Conservation (phyloP, 1,140 invertebrate species). For the Myzus persicae region DNA sequence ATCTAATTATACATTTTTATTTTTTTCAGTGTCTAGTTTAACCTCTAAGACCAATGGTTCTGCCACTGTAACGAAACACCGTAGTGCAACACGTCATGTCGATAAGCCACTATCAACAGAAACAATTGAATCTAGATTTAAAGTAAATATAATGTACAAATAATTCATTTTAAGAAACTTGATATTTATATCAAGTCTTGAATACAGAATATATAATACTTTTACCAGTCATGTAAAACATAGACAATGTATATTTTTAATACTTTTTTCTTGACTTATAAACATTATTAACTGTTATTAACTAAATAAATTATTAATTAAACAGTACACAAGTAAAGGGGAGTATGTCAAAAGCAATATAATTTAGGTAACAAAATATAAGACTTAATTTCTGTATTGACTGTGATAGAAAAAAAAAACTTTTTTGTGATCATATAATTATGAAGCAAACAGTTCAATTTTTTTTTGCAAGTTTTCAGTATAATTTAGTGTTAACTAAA, state of each 20-base stretch:
- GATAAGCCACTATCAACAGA: background rate
- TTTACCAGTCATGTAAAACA: background rate
- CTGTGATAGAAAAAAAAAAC: too few relatives aligned
- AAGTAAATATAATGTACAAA: background rate
- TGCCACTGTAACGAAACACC: constrained; percentile 11
- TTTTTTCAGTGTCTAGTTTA: background rate
- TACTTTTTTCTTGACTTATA: background rate
- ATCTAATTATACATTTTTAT: background rate
- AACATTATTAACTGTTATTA: background rate
- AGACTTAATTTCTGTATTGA: too few relatives aligned
- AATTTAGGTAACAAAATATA: too few relatives aligned
- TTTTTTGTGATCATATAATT: too few relatives aligned
- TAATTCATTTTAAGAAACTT: background rate
- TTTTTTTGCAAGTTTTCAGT: too few relatives aligned
- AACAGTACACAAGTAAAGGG: too few relatives aligned
- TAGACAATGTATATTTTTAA: too few relatives aligned
- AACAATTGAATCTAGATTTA: constrained; percentile 6
- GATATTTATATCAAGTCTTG: background rate
- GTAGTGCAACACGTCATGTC: background rate
- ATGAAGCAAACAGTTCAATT: too few relatives aligned
- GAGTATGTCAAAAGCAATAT: too few relatives aligned
- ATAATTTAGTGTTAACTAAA: too few relatives aligned
- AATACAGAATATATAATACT: background rate
- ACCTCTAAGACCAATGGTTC: background rate
- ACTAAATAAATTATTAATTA: too few relatives aligned